phyloP scores from a whole-genome alignment of 2,888 invertebrate genomes.

The Chydorus sphaericus region DNA sequence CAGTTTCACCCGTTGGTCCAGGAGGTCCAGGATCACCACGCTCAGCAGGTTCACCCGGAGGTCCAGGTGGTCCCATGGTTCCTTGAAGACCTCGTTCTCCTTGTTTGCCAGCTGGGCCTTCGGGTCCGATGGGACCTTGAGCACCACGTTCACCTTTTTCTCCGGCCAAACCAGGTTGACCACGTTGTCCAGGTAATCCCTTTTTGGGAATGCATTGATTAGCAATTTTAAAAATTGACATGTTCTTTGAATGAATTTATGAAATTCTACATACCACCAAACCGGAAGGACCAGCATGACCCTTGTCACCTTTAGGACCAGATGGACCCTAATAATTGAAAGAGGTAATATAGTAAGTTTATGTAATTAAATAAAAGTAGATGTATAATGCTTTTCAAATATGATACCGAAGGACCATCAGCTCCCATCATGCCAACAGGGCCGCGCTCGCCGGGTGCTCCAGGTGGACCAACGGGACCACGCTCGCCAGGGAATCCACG shows the following conservation, averaged over 20 bases:
- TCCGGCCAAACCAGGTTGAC: conserved; percentile 48
- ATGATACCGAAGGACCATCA: conserved; percentile 37
- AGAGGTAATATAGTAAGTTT: background rate
- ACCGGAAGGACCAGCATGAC: conserved; percentile 52
- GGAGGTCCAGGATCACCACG: conserved; percentile 59
- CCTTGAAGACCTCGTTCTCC: conserved; percentile 67
- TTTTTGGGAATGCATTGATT: conserved; percentile 17
- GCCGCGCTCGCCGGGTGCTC: conserved; percentile 47
- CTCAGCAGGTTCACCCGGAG: conserved; percentile 67
- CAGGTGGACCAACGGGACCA: conserved; percentile 50
- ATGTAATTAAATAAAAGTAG: background rate
- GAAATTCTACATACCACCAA: conserved; percentile 34
- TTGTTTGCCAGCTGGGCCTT: conserved; percentile 50
- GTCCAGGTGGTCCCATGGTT: conserved; percentile 54
- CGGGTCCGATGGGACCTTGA: conserved; percentile 51
- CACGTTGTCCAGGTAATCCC: conserved; percentile 53
- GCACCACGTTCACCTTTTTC: conserved; percentile 61
- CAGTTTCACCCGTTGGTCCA: conserved; percentile 45
- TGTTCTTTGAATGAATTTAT: background rate
- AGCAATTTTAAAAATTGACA: background rate
- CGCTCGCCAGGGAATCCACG: conserved; percentile 53
- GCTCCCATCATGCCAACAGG: conserved; percentile 48
- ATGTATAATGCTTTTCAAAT: conserved; percentile 6
- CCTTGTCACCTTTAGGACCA: conserved; percentile 52
- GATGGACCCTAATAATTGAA: conserved; percentile 40